phyloP scores from a whole-genome alignment of 2,888 invertebrate genomes.

The Meganola albula region DNA sequence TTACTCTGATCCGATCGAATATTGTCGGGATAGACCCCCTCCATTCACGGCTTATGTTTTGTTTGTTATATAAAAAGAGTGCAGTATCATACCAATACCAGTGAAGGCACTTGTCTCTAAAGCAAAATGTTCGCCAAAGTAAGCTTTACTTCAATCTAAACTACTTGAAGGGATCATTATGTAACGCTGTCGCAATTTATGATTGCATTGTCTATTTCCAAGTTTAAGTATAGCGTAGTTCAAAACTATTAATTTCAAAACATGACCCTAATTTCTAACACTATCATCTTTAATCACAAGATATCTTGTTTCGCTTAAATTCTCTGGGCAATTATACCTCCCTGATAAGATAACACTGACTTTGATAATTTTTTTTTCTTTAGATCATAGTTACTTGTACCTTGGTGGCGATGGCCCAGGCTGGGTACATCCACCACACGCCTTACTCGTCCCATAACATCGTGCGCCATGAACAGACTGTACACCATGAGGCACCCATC shows the following conservation, averaged over 20 bases:
- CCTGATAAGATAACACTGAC: too few relatives aligned
- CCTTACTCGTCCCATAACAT: conserved; percentile 72
- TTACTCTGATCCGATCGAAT: conserved; percentile 72
- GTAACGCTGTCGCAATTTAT: conserved; percentile 32
- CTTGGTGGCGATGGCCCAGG: conserved; percentile 56
- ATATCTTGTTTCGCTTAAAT: too few relatives aligned
- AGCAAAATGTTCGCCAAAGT: conserved; percentile 75
- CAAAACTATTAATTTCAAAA: too few relatives aligned
- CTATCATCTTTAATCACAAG: too few relatives aligned
- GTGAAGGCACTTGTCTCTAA: conserved; percentile 64
- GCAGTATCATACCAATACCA: conserved; percentile 59
- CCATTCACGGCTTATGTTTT: conserved; percentile 59
- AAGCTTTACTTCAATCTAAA: conserved; percentile 46
- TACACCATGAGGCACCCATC: conserved; percentile 53
- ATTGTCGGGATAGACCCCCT: conserved; percentile 67
- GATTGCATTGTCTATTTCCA: conserved; percentile 30
- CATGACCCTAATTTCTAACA: too few relatives aligned
- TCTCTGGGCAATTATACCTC: too few relatives aligned
- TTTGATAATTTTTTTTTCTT: too few relatives aligned
- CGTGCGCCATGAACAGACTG: conserved; percentile 56
- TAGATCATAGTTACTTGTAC: conserved; percentile 57
- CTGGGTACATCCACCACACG: conserved; percentile 60
- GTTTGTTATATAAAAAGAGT: conserved; percentile 76
- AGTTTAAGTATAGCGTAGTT: conserved; percentile 16
- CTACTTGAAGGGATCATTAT: conserved; percentile 32